Base-by-base conservation (phyloP, 35 echinoderm and acorn worm genomes). In the Apostichopus japonicus region DNA sequence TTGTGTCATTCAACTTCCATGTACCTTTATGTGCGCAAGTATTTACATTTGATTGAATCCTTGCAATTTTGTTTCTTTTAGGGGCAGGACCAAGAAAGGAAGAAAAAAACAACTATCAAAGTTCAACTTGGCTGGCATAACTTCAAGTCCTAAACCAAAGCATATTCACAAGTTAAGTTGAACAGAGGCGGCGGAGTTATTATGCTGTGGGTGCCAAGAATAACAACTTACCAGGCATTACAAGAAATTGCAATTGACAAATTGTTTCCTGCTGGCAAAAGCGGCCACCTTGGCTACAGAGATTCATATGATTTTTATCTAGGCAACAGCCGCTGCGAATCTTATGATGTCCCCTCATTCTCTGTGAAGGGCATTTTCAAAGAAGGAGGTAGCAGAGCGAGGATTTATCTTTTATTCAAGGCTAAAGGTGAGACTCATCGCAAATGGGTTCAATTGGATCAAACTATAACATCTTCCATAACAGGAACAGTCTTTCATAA, bases 121-220 rank as follows among this genome's bases (percentile, higher is more conserved):
- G 19, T 78, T 23, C 77, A 78, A 24, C 77, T 78, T 78, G 77
- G 77, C 77, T 78, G 77, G 77, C 77, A 78, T 25, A 78, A 78
- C 77, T 78, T 22, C 22, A 78, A 78, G 51, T 15, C 23, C 0
- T 21, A 78, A 78, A 44, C 33, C 33, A 44, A 44, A 44, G 0
- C 33, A 44, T 44, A 44, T 44, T 44, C 33, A 44, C 33, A 44
- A 44, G 33, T 44, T 44, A 44, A 44, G 33, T 44, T 1, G 33
- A 44, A 44, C 33, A 44, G 33, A 44, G 33, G 33, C 4, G 33
- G 33, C 33, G 33, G 33, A 44, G 33, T 44, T 44, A 4, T 44
- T 44, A 78, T 33, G 51, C 24, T 78, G 77, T 78, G 77, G 77
- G 77, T 78, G 5, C 17, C 8, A 78, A 22, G 17, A 25, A 78